Evolutionary conservation across 2,113 vertebrate species (phyloP), one percentile per base, ranked within the genome.

Genomic region (Barnardius zonarius): DNA sequence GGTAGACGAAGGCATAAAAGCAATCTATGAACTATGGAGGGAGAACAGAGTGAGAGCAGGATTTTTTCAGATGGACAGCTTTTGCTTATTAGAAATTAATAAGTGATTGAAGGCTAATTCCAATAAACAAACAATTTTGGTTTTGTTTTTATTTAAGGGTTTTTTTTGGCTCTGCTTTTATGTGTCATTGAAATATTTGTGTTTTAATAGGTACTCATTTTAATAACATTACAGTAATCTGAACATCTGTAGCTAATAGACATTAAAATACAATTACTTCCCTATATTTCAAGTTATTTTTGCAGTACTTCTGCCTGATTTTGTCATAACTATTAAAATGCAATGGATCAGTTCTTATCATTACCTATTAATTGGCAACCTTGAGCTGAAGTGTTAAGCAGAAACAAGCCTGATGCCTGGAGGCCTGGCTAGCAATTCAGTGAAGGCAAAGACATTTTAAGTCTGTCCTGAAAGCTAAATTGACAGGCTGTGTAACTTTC

Each of bases 121-220:
- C 25, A 75, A 69, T 73, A 75, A 88, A 28, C 28, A 48, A 30
- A 66, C 52, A 72, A 41, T 72, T 86, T 87, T 11, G 81, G 25
- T 57, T 90, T 82, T 59, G 33, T 25, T 79, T 74, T 75, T 86
- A 52, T 94, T 79, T 78, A 0, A 11, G 66, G 14, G 4, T 37
- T 78, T 87, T 87, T 49, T 70, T 86, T 77, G 76, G 33, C 73
- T 73, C 81, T 54, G 77, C 55, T 84, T 97, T 94, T 92, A 5
- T 74, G n/a, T 89, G 86, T 55, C 70, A 28, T 39, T 89, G 90
- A 92, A 94, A 88, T 96, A 92, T 92, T 87, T 92, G 73, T 78
- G 41, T 90, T 92, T 97, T 96, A 96, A 91, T 83, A 96, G 93
- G 89, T 62, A 7, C 54, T 97, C 82, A 94, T 92, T 96, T 93